Base-by-base conservation (phyloP, 2,888 invertebrate species). In the Cabera pusaria region DNA sequence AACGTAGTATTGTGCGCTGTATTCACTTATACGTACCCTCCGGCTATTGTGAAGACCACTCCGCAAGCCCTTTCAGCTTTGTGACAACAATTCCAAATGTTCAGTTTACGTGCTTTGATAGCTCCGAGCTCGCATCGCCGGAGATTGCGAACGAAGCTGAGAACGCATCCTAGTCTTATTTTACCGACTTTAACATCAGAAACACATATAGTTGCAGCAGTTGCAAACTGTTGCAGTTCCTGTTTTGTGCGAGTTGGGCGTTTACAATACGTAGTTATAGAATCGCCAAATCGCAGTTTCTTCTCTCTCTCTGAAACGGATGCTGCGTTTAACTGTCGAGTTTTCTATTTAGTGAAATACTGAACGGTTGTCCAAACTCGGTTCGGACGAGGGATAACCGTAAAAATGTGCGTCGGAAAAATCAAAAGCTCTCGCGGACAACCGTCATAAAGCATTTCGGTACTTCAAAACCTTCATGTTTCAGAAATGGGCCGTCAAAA, bases 401-500 rank as follows among this genome's bases (percentile, higher is more conserved):
- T 61, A 58, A 56, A 61, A 61, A 68, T 66, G 58, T 55, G 56
- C 62, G 61, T 67, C 57, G 50, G 55, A 69, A 70, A 74, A 80
- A 72, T 68, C 62, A 63, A 63, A 68, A 64, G 61, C 59, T 49
- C 55, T 48, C 51, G 38, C 49, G 48, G 55, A 44, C 49, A 49
- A 46, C 55, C 56, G 58, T 59, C 64, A 67, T 72, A 71, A 77
- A 77, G 63, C 62, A 74, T 76, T 76, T 67, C 46, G 56, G 59
- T 55, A 51, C 49, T 64, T 63, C 53, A 70, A 68, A 69, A 69
- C 70, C 63, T 75, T 72, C 68, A 64, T 69, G 67, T 72, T 77
- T 72, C 67, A 68, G 71, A 64, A 69, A 74, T 66, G 71, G 74
- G 70, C 72, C 77, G 72, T 81, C 80, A 81, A 81, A 85, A 79